phyloP scores from a whole-genome alignment of 2,113 vertebrate species.

The Pimephales promelas region DNA sequence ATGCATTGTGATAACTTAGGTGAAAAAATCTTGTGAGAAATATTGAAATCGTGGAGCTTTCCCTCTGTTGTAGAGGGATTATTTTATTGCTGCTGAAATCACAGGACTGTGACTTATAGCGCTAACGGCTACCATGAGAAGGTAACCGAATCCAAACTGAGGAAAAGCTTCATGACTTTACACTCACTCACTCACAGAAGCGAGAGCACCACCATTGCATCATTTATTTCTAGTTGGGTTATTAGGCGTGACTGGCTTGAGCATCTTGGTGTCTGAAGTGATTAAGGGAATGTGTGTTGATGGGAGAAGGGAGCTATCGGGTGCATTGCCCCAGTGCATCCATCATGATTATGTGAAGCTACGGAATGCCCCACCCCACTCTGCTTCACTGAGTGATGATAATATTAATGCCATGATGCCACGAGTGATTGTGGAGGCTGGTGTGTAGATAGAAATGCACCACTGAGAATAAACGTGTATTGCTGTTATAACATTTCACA shows the following conservation, averaged over 20 bases:
- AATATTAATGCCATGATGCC: constrained; percentile 15
- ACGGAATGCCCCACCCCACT: not conserved
- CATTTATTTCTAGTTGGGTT: constrained; percentile 52
- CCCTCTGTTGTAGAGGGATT: too few relatives aligned
- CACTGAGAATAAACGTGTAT: not conserved
- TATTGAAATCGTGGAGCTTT: too few relatives aligned
- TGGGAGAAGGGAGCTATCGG: constrained; percentile 32
- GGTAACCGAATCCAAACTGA: not conserved
- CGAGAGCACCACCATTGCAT: constrained; percentile 31
- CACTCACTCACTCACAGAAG: not conserved
- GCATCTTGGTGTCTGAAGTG: constrained; percentile 54
- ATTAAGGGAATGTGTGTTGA: constrained; percentile 50
- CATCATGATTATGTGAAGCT: constrained; percentile 54
- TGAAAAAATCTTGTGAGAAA: too few relatives aligned
- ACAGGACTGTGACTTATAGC: constrained; percentile 6
- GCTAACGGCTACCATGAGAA: not conserved
- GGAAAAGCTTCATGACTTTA: not conserved
- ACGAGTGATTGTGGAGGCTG: constrained; percentile 12
- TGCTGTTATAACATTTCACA: constrained; percentile 2
- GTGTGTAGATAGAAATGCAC: not conserved
- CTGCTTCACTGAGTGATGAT: constrained; percentile 38
- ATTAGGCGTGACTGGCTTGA: constrained; percentile 54
- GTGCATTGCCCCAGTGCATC: constrained; percentile 42
- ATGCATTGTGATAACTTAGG: too few relatives aligned
- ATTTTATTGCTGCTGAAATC: too few relatives aligned